phyloP scores from a whole-genome alignment of 2,113 vertebrate genomes.

The Peromyscus californicus region DNA sequence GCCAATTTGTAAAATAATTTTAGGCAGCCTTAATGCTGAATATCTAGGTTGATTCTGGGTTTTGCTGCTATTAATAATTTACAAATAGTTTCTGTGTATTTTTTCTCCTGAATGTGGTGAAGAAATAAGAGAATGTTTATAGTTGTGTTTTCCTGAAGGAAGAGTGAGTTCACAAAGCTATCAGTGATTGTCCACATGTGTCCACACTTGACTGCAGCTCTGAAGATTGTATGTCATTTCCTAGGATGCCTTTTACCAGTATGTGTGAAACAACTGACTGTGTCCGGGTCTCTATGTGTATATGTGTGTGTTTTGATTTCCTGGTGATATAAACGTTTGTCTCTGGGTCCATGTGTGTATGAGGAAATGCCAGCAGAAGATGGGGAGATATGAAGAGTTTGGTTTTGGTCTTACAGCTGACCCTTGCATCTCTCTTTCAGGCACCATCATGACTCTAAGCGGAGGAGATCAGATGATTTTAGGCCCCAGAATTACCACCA shows the following conservation, averaged over 20 bases:
- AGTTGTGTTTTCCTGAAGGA: background rate
- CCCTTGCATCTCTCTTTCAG: constrained; percentile 83
- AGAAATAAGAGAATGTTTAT: background rate
- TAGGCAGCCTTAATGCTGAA: background rate
- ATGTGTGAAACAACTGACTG: background rate
- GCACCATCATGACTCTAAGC: constrained; percentile 95
- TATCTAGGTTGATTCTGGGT: background rate
- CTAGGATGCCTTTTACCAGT: background rate
- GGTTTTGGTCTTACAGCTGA: background rate
- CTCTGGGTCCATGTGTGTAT: fast-evolving
- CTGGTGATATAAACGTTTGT: background rate
- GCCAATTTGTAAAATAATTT: background rate
- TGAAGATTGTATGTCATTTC: background rate
- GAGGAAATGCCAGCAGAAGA: background rate
- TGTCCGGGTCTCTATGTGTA: background rate
- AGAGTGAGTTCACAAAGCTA: background rate
- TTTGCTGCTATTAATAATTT: constrained; percentile 36
- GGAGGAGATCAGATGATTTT: constrained; percentile 95
- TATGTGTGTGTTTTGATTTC: background rate
- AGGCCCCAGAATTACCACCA: constrained; percentile 94
- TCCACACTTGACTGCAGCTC: background rate
- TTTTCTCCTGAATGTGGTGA: background rate
- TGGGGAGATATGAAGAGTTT: background rate
- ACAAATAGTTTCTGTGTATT: background rate
- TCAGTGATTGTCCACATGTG: background rate